phyloP scores from a whole-genome alignment of 2,888 invertebrate species.

The Iselma pallidipennis region DNA sequence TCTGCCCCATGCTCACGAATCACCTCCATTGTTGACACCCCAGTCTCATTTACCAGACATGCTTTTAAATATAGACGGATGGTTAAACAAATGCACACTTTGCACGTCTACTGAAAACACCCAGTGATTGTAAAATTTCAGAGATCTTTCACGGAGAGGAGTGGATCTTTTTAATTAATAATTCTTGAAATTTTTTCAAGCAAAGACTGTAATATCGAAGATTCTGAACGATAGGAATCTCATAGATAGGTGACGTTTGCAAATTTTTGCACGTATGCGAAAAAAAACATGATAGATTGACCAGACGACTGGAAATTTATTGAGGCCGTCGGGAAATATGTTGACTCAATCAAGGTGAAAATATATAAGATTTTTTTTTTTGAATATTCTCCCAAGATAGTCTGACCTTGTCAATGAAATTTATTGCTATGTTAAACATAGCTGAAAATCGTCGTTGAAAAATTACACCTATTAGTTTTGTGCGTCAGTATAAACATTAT shows the following conservation, averaged over 20 bases:
- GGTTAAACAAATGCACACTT: conserved; percentile 2
- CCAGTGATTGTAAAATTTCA: conserved; percentile 10
- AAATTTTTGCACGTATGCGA: conserved; percentile 7
- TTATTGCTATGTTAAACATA: conserved; percentile 19
- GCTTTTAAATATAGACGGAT: neutral
- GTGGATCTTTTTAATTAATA: neutral
- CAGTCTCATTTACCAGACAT: conserved; percentile 12
- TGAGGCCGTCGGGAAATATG: conserved; percentile 29
- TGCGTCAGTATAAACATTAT: conserved; percentile 6
- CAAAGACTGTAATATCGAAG: neutral
- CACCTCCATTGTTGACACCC: conserved; percentile 20
- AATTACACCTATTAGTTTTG: conserved; percentile 20
- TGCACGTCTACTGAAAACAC: conserved; percentile 13
- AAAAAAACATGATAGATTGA: conserved; percentile 10
- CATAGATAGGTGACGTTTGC: conserved; percentile 4
- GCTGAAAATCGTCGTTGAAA: conserved; percentile 23
- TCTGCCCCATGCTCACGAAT: conserved; percentile 27
- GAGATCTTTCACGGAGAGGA: neutral
- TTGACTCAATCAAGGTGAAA: conserved; percentile 28
- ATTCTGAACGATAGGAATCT: conserved; percentile 8
- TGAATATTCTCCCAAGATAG: conserved; percentile 27
- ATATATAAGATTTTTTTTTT: conserved; percentile 23
- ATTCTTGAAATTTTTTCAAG: neutral
- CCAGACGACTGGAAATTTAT: conserved; percentile 26
- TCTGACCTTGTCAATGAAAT: conserved; percentile 29